These are phyloP conservation scores for Neomorphus geoffroyi DNA, from an alignment of 2,797 vertebrate species.

Conservation along the genomic window DNA sequence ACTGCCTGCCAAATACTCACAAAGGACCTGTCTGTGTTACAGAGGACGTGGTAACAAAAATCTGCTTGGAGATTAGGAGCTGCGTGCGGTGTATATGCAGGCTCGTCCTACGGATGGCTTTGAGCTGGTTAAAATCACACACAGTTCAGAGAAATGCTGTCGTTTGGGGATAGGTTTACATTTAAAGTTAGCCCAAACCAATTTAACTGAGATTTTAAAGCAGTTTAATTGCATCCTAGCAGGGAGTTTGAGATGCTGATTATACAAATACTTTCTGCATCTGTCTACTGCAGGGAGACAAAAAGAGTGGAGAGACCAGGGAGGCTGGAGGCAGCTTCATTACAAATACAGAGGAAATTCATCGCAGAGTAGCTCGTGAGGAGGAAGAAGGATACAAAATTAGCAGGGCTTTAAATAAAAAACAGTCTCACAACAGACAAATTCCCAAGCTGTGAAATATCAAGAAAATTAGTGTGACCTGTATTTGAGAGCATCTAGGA, in stretches of 20 bases:
- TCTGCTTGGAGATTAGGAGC: background rate
- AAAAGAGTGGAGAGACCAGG: background rate
- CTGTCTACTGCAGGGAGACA: background rate
- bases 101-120: background rate
- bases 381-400: background rate
- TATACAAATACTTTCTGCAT: background rate
- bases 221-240: constrained; percentile 29
- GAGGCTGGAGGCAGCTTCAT: background rate
- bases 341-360: background rate
- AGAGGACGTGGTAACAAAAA: background rate
- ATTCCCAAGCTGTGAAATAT: background rate
- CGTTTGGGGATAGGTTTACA: background rate
- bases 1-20: background rate
- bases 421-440: background rate
- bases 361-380: background rate
- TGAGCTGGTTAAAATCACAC: background rate
- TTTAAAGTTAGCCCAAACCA: background rate
- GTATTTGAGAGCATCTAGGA: background rate
- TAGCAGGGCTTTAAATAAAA: background rate
- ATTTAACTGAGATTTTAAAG: background rate
- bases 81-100: background rate
- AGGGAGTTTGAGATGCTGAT: constrained; percentile 12
- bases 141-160: background rate
- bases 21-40: background rate
- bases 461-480: background rate